These are phyloP conservation scores for Cladorhizidae sp. DNA, from an alignment of 37 sponge, comb jelly and placozoan species.

Conservation along the genomic window DNA sequence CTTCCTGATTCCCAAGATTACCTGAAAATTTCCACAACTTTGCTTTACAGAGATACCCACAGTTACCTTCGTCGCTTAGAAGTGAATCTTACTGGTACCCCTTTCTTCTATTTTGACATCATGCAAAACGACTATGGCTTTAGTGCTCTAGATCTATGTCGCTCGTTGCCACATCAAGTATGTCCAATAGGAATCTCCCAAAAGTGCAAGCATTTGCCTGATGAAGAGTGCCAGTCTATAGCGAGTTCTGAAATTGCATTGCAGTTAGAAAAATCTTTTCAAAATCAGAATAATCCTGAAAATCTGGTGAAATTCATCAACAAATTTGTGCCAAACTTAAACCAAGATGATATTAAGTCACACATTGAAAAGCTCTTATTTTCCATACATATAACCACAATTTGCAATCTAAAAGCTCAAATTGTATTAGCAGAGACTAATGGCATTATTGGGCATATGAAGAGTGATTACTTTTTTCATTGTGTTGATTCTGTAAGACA, in stretches of 20 bases:
- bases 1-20: constrained; percentile 8
- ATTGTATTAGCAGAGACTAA: neutral
- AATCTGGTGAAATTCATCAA: neutral
- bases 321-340: neutral
- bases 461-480: neutral
- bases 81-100: neutral
- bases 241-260: constrained; percentile 5
- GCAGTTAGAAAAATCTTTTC: neutral
- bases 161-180: constrained; percentile 20
- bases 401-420: constrained; percentile 4
- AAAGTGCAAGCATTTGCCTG: neutral
- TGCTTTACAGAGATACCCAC: constrained; percentile 34
- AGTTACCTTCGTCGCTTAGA: constrained; percentile 10
- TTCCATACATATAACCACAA: constrained; percentile 9
- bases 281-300: neutral
- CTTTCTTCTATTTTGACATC: neutral
- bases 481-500: neutral
- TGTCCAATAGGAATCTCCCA: constrained; percentile 28
- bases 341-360: neutral
- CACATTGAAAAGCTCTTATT: neutral
- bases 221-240: neutral
- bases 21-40: neutral
- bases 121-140: neutral
- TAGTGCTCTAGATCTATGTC: constrained; percentile 16
- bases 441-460: neutral